These are phyloP conservation scores for Parazoanthus swiftii DNA, from an alignment of 92 coral and sea anemone species.

Conservation along the genomic window DNA sequence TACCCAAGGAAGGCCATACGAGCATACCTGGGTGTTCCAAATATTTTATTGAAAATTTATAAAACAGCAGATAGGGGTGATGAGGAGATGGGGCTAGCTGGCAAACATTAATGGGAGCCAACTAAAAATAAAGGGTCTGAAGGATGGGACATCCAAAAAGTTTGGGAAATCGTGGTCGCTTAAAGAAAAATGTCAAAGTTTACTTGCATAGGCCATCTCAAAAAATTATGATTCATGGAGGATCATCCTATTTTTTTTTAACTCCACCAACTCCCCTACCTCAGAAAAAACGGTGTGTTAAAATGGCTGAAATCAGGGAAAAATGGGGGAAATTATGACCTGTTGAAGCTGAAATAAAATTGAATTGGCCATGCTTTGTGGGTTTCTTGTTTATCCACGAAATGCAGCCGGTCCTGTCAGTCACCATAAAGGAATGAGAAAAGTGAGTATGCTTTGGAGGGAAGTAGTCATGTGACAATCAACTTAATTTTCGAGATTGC, in stretches of 20 bases:
- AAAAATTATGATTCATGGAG: slow-evolving; percentile 16
- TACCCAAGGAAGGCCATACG: background rate
- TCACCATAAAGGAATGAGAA: slow-evolving; percentile 19
- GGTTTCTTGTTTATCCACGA: background rate
- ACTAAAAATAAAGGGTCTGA: background rate
- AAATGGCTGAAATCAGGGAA: slow-evolving; percentile 20
- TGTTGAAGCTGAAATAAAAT: background rate
- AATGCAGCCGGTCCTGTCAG: slow-evolving; percentile 13
- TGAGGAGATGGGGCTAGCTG: background rate
- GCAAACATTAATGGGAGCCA: background rate
- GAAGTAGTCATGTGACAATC: slow-evolving; percentile 13
- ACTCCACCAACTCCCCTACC: background rate
- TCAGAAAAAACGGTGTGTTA: background rate
- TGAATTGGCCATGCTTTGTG: slow-evolving; percentile 10
- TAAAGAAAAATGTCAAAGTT: background rate
- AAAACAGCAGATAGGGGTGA: background rate
- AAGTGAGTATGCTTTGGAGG: slow-evolving; percentile 7
- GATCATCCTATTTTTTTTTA: slow-evolving; percentile 1
- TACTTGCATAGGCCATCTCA: slow-evolving; percentile 10
- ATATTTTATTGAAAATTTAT: slow-evolving; percentile 1
- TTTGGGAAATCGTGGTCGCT: slow-evolving; percentile 8
- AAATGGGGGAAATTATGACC: slow-evolving; percentile 9
- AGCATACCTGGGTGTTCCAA: slow-evolving; percentile 10
- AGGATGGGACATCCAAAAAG: slow-evolving; percentile 7
- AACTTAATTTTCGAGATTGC: slow-evolving; percentile 6